Conservation (phyloP, 2,797 vertebrate genomes). For the Sciurus carolinensis region DNA sequence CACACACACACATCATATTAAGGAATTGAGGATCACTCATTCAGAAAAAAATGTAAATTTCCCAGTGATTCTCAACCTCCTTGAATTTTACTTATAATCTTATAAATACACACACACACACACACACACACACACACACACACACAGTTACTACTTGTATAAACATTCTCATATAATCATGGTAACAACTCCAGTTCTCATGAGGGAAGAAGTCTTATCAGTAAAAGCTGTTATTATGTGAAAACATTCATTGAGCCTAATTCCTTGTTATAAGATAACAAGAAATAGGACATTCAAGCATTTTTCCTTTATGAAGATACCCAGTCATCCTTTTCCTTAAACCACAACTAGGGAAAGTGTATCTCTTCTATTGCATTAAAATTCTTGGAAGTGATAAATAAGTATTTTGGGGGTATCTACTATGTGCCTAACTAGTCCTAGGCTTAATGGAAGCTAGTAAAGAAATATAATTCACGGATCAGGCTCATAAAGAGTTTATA, state of each 20-base stretch:
- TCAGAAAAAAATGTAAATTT: slow-evolving; percentile 21
- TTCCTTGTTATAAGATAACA: slow-evolving; percentile 72
- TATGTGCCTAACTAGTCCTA: slow-evolving; percentile 76
- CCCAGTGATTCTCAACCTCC: background rate
- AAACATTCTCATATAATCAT: slow-evolving; percentile 69
- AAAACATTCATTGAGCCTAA: slow-evolving; percentile 74
- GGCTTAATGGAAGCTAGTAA: slow-evolving; percentile 76
- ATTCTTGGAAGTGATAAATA: slow-evolving; percentile 69
- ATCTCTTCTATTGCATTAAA: slow-evolving; percentile 68
- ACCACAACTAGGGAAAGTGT: slow-evolving; percentile 66
- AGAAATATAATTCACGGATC: slow-evolving; percentile 65
- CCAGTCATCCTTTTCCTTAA: slow-evolving; percentile 68
- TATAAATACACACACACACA: background rate
- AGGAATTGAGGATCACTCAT: slow-evolving; percentile 62
- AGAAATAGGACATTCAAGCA: slow-evolving; percentile 68
- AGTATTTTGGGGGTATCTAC: slow-evolving; percentile 68
- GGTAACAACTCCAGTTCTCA: slow-evolving; percentile 71
- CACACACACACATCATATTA: slow-evolving; percentile 20
- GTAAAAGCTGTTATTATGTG: slow-evolving; percentile 70
- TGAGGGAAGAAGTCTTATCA: slow-evolving; percentile 70
- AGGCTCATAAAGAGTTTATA: slow-evolving; percentile 74
- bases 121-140: background rate
- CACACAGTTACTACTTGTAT: slow-evolving; percentile 64
- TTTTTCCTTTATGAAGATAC: slow-evolving; percentile 67
- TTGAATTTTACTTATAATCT: too few relatives aligned